Conservation (phyloP, 2,888 invertebrate species). For the Gryllus longicercus region DNA sequence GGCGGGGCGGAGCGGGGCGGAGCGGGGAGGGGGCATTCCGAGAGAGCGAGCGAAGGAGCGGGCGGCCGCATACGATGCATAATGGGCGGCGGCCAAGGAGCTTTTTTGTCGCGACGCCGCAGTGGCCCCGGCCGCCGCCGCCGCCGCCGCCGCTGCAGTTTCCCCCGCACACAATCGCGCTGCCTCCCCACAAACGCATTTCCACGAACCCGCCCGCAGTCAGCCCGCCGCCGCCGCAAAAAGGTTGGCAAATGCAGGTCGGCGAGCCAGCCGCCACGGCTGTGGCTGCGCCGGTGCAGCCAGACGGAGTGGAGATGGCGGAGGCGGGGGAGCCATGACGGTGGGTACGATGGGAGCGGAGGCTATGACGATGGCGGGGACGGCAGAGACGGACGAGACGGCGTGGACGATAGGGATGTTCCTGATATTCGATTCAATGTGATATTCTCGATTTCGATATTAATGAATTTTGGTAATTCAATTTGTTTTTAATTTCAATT, state of each 20-base stretch:
- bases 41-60: neutral
- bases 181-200: neutral
- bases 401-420: neutral
- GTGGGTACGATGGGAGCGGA: neutral
- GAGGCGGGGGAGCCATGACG: neutral
- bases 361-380: neutral
- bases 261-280: neutral
- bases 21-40: neutral
- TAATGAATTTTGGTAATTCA: too few species aligned
- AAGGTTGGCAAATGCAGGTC: neutral
- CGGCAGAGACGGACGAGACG: neutral
- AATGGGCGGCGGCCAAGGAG: neutral
- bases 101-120: constrained; percentile 1
- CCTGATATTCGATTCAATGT: too few species aligned
- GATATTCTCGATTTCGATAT: too few species aligned
- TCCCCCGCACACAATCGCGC: neutral
- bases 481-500: too few species aligned
- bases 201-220: neutral
- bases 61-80: constrained; percentile 8
- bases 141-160: constrained; percentile 7
- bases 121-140: neutral
- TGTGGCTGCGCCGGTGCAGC: neutral
- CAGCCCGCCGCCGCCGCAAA: neutral
- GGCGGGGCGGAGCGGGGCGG: too few species aligned
- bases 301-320: neutral